phyloP scores from a whole-genome alignment of 2,797 vertebrate species.

The Anguilla anguilla region DNA sequence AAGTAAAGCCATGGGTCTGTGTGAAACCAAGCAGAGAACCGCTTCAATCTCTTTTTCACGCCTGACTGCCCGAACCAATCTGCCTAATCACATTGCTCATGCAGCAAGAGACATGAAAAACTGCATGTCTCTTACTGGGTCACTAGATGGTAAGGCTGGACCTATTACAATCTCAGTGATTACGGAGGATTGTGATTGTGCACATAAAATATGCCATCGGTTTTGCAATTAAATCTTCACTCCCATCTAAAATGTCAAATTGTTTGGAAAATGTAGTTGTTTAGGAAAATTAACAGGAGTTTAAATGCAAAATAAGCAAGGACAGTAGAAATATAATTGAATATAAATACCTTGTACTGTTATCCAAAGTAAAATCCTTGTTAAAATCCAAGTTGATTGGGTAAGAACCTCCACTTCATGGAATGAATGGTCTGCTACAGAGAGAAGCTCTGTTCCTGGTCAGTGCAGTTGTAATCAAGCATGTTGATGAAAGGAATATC shows the following conservation, averaged over 20 bases:
- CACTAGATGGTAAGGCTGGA: background rate
- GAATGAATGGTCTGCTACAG: background rate
- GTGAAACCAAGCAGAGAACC: background rate
- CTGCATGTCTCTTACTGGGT: too few species aligned
- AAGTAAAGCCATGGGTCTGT: conserved; percentile 79
- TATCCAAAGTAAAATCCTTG: background rate
- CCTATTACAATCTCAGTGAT: background rate
- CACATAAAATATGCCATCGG: background rate
- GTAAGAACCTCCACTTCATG: background rate
- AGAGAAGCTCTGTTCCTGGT: background rate
- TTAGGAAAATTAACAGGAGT: background rate
- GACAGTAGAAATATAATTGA: background rate
- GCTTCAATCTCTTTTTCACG: background rate
- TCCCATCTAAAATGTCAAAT: background rate
- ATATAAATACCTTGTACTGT: background rate
- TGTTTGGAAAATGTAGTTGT: background rate
- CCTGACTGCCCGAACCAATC: conserved; percentile 11
- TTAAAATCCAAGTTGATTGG: conserved; percentile 1
- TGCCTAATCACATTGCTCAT: background rate
- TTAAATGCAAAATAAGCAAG: background rate
- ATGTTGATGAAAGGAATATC: background rate
- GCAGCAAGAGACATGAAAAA: background rate
- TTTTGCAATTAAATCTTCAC: background rate
- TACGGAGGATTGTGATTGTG: background rate
- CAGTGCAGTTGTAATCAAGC: background rate